Evolutionary conservation across 2,888 invertebrate species (phyloP).

Genomic region (Daptonema setosum): DNA sequence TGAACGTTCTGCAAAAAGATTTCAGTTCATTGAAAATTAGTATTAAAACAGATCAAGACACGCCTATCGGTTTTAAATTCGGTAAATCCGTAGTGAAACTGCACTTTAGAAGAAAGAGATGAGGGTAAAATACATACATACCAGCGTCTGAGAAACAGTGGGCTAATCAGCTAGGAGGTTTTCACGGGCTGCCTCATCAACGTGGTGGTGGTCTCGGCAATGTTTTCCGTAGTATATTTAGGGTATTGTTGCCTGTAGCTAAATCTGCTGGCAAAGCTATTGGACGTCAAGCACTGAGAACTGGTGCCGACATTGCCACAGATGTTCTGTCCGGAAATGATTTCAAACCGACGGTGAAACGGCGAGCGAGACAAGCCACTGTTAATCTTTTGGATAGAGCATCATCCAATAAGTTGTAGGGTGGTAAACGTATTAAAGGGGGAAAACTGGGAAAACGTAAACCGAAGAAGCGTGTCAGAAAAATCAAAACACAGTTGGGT

Average conservation of each 20-base stretch:
- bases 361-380: no score
- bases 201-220: neutral
- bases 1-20: neutral
- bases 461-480: no score
- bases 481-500: no score
- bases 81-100: conserved; percentile 3
- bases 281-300: neutral
- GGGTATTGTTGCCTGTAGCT: neutral
- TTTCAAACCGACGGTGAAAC: neutral
- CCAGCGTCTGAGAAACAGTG: neutral
- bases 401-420: no score
- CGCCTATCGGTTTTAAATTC: neutral
- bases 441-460: no score
- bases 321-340: neutral
- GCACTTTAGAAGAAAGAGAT: conserved; percentile 2
- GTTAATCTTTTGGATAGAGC: no score
- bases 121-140: neutral
- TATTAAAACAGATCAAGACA: neutral
- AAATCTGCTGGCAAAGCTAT: neutral
- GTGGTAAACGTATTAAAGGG: no score
- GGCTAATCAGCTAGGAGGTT: neutral
- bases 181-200: neutral
- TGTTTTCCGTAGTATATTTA: neutral
- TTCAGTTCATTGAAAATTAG: neutral
- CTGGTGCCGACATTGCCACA: neutral